Evolutionary conservation across 2,113 vertebrate genomes (phyloP).

Genomic region (Callorhinus ursinus): DNA sequence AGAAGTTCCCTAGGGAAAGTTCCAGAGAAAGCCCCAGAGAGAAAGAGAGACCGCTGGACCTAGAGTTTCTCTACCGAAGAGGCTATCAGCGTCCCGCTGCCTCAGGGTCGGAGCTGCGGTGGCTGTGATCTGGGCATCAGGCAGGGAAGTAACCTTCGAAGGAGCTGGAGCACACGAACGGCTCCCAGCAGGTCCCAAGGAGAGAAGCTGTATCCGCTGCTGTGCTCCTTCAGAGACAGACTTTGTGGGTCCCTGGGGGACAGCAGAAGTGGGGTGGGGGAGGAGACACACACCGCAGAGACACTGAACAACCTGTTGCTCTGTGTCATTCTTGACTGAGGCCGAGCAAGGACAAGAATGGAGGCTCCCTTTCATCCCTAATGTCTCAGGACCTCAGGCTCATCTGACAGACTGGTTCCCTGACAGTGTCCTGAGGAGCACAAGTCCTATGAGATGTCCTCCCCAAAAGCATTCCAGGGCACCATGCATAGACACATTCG

Average conservation of each 20-base stretch:
- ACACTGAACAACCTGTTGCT: neutral
- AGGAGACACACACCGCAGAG: neutral
- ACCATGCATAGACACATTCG: neutral
- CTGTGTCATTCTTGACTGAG: fast-evolving
- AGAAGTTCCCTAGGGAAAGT: neutral
- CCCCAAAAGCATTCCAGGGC: neutral
- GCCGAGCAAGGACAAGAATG: neutral
- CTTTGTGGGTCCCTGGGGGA: neutral
- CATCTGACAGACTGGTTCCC: neutral
- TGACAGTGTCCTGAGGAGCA: neutral
- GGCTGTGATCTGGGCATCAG: fast-evolving
- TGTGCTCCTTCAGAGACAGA: neutral
- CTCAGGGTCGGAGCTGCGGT: too few species aligned
- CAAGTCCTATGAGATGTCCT: fast-evolving
- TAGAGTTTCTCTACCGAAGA: too few species aligned
- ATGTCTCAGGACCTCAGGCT: neutral
- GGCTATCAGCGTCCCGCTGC: neutral
- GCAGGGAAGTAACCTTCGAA: too few species aligned
- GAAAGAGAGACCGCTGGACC: neutral
- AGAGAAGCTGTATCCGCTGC: neutral
- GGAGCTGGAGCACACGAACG: neutral
- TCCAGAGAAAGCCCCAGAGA: neutral
- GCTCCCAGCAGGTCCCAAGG: neutral
- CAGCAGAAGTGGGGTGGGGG: neutral
- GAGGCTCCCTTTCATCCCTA: neutral